Conservation (phyloP, 2,888 invertebrate species). For the Ecliptopera silaceata region DNA sequence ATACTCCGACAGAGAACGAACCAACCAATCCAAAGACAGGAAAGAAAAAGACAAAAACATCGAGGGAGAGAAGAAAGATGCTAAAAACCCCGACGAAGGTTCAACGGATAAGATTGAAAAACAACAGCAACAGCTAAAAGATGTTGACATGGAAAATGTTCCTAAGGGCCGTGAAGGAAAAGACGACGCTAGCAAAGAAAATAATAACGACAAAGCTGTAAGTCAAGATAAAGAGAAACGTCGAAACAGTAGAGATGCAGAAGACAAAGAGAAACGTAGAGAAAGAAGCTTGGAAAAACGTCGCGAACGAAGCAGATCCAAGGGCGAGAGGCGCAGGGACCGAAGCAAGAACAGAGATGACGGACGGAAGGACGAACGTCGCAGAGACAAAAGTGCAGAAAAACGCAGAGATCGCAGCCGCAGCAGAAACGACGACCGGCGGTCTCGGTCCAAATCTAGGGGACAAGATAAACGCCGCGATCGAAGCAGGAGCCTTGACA, state of each 20-base stretch:
- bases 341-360: constrained; percentile 13
- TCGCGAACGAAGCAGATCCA: constrained; percentile 18
- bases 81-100: constrained; percentile 8
- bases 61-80: constrained; percentile 7
- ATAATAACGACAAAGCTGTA: constrained; percentile 3
- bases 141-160: neutral
- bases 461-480: constrained; percentile 8
- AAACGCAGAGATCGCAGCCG: constrained; percentile 22
- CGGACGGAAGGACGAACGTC: neutral
- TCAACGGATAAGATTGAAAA: constrained; percentile 11
- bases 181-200: neutral
- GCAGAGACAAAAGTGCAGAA: constrained; percentile 12
- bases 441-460: constrained; percentile 4
- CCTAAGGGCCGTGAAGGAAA: constrained; percentile 1
- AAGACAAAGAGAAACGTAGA: constrained; percentile 30
- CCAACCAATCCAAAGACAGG: constrained; percentile 10
- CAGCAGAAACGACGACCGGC: constrained; percentile 15
- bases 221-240: constrained; percentile 28
- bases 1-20: constrained; percentile 28
- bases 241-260: constrained; percentile 27
- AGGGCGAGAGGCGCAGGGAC: constrained; percentile 6
- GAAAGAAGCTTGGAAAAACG: constrained; percentile 27
- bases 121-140: neutral
- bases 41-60: constrained; percentile 6
- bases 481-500: constrained; percentile 15